phyloP scores from a whole-genome alignment of 2,888 invertebrate genomes.

The Siphlonurus alternatus region DNA sequence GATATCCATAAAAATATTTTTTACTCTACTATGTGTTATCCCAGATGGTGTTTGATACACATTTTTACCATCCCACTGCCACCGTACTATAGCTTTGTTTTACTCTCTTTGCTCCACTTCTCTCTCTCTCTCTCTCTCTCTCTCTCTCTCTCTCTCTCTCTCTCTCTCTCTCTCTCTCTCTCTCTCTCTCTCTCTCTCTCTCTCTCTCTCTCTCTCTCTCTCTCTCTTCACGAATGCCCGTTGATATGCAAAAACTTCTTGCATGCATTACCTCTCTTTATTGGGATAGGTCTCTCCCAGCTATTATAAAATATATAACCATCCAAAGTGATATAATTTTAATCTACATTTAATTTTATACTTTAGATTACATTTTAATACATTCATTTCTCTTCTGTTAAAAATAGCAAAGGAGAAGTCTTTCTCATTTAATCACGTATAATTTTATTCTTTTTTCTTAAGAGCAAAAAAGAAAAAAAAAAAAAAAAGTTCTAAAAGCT shows the following conservation, averaged over 20 bases:
- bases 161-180: neutral
- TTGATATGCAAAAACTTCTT: neutral
- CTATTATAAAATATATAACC: too few species aligned
- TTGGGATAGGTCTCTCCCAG: neutral
- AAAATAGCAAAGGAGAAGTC: neutral
- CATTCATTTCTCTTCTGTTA: neutral
- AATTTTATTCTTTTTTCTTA: neutral
- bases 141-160: neutral
- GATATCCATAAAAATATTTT: too few species aligned
- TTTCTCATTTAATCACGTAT: neutral
- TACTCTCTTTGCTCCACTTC: neutral
- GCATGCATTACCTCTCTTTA: neutral
- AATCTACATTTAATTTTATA: neutral
- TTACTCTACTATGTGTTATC: too few species aligned
- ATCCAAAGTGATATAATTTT: neutral
- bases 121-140: neutral
- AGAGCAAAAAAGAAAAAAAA: too few species aligned
- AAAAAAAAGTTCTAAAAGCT: neutral
- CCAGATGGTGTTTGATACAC: too few species aligned
- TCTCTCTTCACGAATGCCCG: neutral
- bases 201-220: neutral
- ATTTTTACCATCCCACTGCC: too few species aligned
- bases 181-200: neutral
- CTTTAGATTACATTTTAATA: neutral
- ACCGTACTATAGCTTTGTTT: too few species aligned